Percentiles rank a stretch among this genome's conserved stretches.
These are phyloP conservation scores for Arctocebus calabarensis DNA, from an alignment of 2,797 vertebrate genomes.

Conservation along the genomic window DNA sequence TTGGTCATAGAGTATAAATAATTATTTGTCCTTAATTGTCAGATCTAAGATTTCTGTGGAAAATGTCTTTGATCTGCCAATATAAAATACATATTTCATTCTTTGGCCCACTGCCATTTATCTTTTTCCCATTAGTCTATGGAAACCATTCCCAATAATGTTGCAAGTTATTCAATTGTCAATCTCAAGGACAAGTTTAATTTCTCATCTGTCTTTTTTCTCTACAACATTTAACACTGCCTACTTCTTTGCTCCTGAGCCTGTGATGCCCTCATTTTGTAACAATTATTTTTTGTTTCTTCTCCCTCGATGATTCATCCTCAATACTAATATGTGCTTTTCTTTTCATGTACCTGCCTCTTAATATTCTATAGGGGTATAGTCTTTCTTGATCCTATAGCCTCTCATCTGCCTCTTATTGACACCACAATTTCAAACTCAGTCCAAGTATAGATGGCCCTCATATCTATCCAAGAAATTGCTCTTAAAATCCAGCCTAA, in stretches of 20 bases:
- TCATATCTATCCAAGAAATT: neutral
- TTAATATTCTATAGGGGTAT: no score
- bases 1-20: neutral
- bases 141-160: neutral
- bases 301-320: neutral
- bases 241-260: neutral
- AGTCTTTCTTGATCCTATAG: rapidly evolving
- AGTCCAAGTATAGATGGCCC: neutral
- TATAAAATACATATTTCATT: neutral
- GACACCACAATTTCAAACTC: rapidly evolving
- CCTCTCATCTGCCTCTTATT: neutral
- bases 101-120: neutral
- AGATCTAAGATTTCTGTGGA: neutral
- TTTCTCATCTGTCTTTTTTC: neutral
- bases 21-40: neutral
- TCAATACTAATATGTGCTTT: neutral
- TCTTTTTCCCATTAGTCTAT: neutral
- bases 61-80: neutral
- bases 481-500: neutral
- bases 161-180: neutral
- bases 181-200: neutral
- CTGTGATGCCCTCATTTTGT: neutral
- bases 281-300: rapidly evolving
- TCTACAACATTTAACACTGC: rapidly evolving
- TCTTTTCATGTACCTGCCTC: neutral